phyloP scores from a whole-genome alignment of 35 echinoderm and acorn worm genomes.

The Diadema setosum region DNA sequence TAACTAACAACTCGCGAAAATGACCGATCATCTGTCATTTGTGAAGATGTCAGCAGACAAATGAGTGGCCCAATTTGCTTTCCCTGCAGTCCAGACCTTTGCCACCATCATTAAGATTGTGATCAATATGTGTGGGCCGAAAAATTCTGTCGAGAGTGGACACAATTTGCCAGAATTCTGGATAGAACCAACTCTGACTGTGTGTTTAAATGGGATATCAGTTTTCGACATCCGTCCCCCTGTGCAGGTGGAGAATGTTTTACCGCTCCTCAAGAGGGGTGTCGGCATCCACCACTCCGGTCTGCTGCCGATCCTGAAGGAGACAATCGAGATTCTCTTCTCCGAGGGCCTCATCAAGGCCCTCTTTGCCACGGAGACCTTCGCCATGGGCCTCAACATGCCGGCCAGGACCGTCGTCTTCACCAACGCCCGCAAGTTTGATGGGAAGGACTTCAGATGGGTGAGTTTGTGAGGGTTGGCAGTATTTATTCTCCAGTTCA shows the following conservation, averaged over 20 bases:
- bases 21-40: too few species aligned
- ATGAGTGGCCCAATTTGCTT: too few species aligned
- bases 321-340: conserved; percentile 96
- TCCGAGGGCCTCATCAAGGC: conserved; percentile 95
- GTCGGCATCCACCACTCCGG: conserved; percentile 98
- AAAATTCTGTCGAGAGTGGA: too few species aligned
- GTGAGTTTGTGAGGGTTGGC: conserved; percentile 9
- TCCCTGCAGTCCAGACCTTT: too few species aligned
- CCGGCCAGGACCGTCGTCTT: conserved; percentile 99
- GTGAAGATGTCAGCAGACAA: too few species aligned
- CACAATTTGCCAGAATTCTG: too few species aligned
- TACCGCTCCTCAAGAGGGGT: conserved; percentile 91
- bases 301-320: conserved; percentile 91
- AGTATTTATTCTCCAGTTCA: too few species aligned
- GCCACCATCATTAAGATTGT: too few species aligned
- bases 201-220: too few species aligned
- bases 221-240: background rate
- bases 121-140: too few species aligned
- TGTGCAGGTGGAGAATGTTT: conserved; percentile 84
- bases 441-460: conserved; percentile 99
- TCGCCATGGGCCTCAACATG: conserved; percentile 99
- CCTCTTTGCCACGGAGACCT: conserved; percentile 95
- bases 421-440: conserved; percentile 98
- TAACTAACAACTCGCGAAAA: too few species aligned
- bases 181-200: too few species aligned